phyloP scores from a whole-genome alignment of 2,888 invertebrate species.

The Scaptomyza polygonia region DNA sequence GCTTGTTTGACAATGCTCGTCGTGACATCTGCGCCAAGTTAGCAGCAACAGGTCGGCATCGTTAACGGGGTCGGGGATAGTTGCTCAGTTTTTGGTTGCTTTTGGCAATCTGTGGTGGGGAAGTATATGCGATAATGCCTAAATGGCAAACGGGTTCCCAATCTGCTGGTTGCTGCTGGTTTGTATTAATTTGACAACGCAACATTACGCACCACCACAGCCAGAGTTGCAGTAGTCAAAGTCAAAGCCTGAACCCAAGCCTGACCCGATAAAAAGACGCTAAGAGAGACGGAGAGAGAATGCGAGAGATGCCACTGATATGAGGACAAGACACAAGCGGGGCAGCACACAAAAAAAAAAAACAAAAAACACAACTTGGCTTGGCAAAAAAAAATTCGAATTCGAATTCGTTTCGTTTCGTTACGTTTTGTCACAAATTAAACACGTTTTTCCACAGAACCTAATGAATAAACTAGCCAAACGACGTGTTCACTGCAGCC shows the following conservation, averaged over 20 bases:
- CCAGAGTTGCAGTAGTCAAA: constrained; percentile 7
- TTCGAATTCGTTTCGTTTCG: constrained; percentile 54
- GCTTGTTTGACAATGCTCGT: constrained; percentile 78
- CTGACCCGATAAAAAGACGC: constrained; percentile 7
- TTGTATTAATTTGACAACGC: constrained; percentile 65
- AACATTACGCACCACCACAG: constrained; percentile 59
- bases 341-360: constrained; percentile 21
- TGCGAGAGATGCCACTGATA: constrained; percentile 64
- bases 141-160: constrained; percentile 31
- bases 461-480: constrained; percentile 81
- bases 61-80: constrained; percentile 5
- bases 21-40: constrained; percentile 82
- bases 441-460: constrained; percentile 83
- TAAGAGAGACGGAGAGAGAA: background rate
- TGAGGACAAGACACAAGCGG: constrained; percentile 36
- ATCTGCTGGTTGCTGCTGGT: constrained; percentile 24
- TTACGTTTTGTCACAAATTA: constrained; percentile 83
- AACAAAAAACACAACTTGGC: constrained; percentile 4
- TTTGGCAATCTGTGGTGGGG: constrained; percentile 6
- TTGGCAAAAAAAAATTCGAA: constrained; percentile 42
- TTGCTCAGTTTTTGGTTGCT: constrained; percentile 20
- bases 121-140: constrained; percentile 10
- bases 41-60: constrained; percentile 59
- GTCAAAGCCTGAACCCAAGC: constrained; percentile 12
- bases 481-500: constrained; percentile 33